phyloP scores from a whole-genome alignment of 2,797 vertebrate genomes.

The Neostethus bicornis region DNA sequence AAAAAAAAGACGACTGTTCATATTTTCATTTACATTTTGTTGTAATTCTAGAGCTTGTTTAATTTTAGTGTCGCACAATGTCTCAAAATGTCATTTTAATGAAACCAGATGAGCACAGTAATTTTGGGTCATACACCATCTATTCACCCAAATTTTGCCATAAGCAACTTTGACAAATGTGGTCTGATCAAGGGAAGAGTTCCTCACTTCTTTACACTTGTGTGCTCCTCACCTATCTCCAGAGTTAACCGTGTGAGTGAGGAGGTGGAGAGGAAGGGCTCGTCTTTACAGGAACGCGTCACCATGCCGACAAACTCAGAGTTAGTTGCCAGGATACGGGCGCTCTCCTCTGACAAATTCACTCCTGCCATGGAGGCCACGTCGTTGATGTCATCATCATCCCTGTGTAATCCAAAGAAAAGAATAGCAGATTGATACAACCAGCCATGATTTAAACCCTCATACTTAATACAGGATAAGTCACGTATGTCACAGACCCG shows the following conservation, averaged over 20 bases:
- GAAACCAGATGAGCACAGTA: neutral
- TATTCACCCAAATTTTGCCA: no score
- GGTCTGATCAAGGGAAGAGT: neutral
- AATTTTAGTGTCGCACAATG: no score
- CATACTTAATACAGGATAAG: no score
- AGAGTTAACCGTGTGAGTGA: slow-evolving; percentile 87
- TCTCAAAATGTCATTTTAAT: no score
- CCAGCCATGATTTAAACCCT: neutral
- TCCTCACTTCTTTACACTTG: neutral
- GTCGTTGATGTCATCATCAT: slow-evolving; percentile 95
- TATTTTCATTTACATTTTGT: no score
- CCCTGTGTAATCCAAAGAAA: slow-evolving; percentile 74
- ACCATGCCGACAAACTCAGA: slow-evolving; percentile 92
- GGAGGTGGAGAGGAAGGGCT: slow-evolving; percentile 88
- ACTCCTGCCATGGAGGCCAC: slow-evolving; percentile 96
- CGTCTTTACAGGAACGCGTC: slow-evolving; percentile 93
- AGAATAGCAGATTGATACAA: neutral
- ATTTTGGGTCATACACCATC: no score
- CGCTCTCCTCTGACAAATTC: slow-evolving; percentile 94
- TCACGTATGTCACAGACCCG: no score
- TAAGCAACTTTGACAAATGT: no score
- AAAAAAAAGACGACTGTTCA: no score
- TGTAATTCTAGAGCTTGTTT: no score
- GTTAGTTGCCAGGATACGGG: slow-evolving; percentile 91
- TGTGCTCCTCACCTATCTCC: slow-evolving; percentile 85